Base-by-base conservation (phyloP, 2,888 invertebrate genomes). In the Didymodactylos carnosus region DNA sequence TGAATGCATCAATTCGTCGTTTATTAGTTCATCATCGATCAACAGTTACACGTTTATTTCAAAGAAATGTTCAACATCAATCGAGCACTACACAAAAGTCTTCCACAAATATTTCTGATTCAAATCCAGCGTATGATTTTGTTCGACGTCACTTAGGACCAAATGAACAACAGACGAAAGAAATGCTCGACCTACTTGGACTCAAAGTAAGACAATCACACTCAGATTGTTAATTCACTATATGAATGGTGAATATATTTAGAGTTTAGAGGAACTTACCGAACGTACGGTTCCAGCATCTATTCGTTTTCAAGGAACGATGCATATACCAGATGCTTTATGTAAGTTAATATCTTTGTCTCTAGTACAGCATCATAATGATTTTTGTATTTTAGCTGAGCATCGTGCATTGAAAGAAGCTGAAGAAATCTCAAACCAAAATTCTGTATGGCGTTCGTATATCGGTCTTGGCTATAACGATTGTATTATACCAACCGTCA, bases 401-500 rank as follows among this genome's bases (percentile, higher is more conserved):
- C 71, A 71, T 43, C 53, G 71, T 23, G 43, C 71, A 39, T 46
- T 74, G 13, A 71, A 74, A 27, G 71, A 74, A 71, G 71, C 71
- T 5, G 71, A 71, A 69, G 40, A 69, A 40, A 71, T 74, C 11
- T 53, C 74, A 19, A 29, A 41, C 1, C 43, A 74, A 39, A 98
- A 98, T 84, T 87, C 94, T 84, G 87, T 94, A 19, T 95, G 93
- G 93, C 87, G 94, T 73, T 90, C 92, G 1, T 99, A 91, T 82
- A 94, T 98, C 75, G 98, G 98, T 7, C 94, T 97, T 91, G 98
- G 98, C 0, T 98, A 97, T 84, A 91, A 98, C 85, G 94, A 94
- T 82, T 97, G 95, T 80, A 90, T 91, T 81, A 91, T 94, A 2
- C 98, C 98, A 0, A 91, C 92, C 78, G 90, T 94, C 0, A 97